Evolutionary conservation across 2,113 vertebrate genomes (phyloP), one percentile per base, ranked within the genome.

Genomic region (Propithecus coquereli): DNA sequence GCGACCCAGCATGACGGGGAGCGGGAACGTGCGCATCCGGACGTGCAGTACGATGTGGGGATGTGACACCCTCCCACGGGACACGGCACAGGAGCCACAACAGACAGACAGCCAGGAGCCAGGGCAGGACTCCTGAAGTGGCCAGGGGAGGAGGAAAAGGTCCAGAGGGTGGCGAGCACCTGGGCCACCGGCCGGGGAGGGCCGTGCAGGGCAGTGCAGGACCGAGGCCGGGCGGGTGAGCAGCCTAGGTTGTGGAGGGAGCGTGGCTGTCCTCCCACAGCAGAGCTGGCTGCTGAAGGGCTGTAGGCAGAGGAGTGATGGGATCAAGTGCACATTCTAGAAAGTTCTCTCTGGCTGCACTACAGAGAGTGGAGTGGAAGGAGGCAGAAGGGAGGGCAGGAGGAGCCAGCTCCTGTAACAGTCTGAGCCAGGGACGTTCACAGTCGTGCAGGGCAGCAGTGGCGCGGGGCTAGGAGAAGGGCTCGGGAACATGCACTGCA

Each of bases 1-100:
- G 63, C 1, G 7, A 11, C 25, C 59, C 30, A 71, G 4, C 1
- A 4, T 2, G 2, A 32, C 3, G 8, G 43, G n/a, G 34, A 52
- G 30, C n/a, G 30, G 25, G 34, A 30, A 37, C 37, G 47, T 23
- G 43, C 12, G 17, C 3, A 12, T 47, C 27, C 27, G 10, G 2
- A 43, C 11, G 12, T 61, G 54, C 74, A 25, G 13, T 9, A 12
- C 3, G 30, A 45, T 22, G 12, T 4, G 2, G n/a, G 27, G 54
- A 11, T 37, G 11, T 2, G 6, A 63, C 10, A 18, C 5, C 59
- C 12, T 25, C 70, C 81, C 30, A 11, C 2, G 10, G 65, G 6
- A 18, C 16, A 52, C 7, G 18, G 47, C 3, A 7, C 47, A 40
- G n/a, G 43, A 87, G 25, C 65, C 16, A 1, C 25, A 16, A 8